Evolutionary conservation across 2,888 invertebrate genomes (phyloP), one percentile per base, ranked within the genome.

Genomic region (Cryptocephalus moraei): DNA sequence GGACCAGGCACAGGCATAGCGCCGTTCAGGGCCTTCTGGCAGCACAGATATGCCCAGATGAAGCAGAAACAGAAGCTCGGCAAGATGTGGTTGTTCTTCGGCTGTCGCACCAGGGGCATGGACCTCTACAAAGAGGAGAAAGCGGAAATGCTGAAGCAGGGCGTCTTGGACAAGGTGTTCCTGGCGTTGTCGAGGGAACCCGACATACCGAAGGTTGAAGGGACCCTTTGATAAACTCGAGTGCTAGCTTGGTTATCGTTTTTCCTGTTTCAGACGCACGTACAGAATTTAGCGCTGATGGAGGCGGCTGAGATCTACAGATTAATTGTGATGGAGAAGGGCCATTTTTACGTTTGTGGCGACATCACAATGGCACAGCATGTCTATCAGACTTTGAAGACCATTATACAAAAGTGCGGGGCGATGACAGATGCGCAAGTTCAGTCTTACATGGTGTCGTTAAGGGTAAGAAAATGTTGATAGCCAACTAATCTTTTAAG

Each of bases 361-460:
- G 95, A 95, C 72, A 93, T 93, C 61, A 91, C 92, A 49, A 96
- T 96, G 95, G 95, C 95, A 2, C 91, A 93, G 69, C 90, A 92
- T 65, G 95, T 95, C 10, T 89, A 91, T 64, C 90, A 90, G 66
- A 93, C 92, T 31, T 73, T 95, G 52, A 89, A 89, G 71, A 82
- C 79, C 47, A 87, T 91, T 49, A 78, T 91, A 47, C 82, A 86
- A 68, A 76, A 79, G 59, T 75, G 80, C 59, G 89, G 90, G 44
- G 75, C 79, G 52, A 81, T 91, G 81, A 78, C 76, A 22, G 84
- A 89, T 56, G 78, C 82, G 45, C 84, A 91, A 73, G 90, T 90
- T 9, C 91, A 91, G 65, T 85, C 80, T 62, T 91, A 84, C 63
- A 84, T 95, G 79, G 78, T 88, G 49, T 81, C 84, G 60, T 72